Conservation (phyloP, 2,888 invertebrate species). For the Mayetiola destructor region DNA sequence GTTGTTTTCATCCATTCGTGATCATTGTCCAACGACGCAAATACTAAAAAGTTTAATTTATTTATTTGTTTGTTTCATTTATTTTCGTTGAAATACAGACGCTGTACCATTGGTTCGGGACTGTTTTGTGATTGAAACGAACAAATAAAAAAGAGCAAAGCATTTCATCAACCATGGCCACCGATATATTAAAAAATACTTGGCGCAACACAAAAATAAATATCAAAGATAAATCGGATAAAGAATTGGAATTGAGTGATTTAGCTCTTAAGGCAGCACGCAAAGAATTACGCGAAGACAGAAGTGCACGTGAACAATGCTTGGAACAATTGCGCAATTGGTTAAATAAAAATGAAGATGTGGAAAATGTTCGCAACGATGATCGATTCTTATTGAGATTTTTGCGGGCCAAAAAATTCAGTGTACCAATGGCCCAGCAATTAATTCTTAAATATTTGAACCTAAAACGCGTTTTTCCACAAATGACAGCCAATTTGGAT, state of each 20-base stretch:
- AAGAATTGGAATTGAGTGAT: conserved; percentile 21
- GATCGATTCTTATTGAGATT: conserved; percentile 59
- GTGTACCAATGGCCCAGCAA: conserved; percentile 64
- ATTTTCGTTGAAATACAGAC: not conserved
- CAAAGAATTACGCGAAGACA: conserved; percentile 55
- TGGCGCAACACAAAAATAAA: conserved; percentile 21
- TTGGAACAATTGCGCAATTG: conserved; percentile 51
- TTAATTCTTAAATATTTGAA: conserved; percentile 63
- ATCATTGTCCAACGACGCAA: too few relatives aligned
- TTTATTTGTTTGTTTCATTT: too few relatives aligned
- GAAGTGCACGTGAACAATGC: conserved; percentile 45
- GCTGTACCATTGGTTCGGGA: not conserved
- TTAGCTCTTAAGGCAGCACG: conserved; percentile 40
- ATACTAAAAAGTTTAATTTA: too few relatives aligned
- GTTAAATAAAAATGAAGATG: conserved; percentile 53
- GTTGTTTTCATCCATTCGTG: too few relatives aligned
- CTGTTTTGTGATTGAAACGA: not conserved
- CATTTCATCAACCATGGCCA: too few relatives aligned
- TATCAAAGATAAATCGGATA: conserved; percentile 18
- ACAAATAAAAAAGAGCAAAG: not conserved
- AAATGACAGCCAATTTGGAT: conserved; percentile 49
- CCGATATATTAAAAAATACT: conserved; percentile 26
- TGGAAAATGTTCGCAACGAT: conserved; percentile 53
- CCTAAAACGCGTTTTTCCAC: conserved; percentile 51
- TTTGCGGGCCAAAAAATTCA: conserved; percentile 62